phyloP scores from a whole-genome alignment of 2,797 vertebrate species.

The Gallinago solitaria region DNA sequence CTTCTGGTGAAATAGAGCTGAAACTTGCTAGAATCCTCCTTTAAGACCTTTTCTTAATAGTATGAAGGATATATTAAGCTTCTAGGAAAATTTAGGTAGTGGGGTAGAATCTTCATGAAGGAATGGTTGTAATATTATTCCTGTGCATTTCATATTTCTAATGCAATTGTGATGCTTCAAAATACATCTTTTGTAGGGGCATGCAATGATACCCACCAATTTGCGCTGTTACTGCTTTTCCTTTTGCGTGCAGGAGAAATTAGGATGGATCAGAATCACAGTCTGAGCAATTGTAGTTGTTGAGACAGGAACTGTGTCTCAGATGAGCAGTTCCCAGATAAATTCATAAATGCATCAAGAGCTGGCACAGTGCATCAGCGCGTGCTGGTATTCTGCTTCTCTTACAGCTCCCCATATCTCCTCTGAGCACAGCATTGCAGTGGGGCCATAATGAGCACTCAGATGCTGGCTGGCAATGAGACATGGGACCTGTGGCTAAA shows the following conservation, averaged over 20 bases:
- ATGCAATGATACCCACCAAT: background rate
- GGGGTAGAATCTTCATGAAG: background rate
- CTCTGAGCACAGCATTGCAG: background rate
- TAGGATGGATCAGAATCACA: background rate
- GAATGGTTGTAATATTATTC: background rate
- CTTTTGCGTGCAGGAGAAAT: background rate
- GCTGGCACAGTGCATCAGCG: background rate
- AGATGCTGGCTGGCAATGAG: background rate
- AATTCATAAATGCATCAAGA: accelerated
- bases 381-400: accelerated
- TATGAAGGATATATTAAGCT: background rate
- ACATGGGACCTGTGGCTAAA: background rate
- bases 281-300: background rate
- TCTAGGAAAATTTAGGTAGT: background rate
- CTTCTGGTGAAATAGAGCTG: background rate
- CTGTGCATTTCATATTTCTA: background rate
- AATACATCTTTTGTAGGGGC: background rate
- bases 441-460: background rate
- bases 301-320: background rate
- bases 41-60: background rate
- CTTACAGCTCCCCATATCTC: background rate
- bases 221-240: background rate
- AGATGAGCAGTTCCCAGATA: background rate
- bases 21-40: background rate
- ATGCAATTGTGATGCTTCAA: background rate